Evolutionary conservation across 2,888 invertebrate species (phyloP).

Genomic region (Troglohyphantes excavatus): DNA sequence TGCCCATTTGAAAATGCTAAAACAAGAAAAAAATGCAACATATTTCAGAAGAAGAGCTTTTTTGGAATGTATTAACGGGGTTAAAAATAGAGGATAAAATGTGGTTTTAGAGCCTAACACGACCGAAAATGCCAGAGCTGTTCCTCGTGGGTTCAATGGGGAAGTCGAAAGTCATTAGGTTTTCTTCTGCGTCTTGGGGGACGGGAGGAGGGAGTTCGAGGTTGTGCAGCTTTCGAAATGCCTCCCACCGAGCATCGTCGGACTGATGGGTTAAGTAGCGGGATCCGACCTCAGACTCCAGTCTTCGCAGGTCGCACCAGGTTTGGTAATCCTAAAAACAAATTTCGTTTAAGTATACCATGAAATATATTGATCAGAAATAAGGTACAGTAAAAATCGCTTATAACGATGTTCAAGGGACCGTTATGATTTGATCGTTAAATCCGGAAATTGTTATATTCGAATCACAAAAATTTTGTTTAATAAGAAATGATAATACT

Average conservation of each 20-base stretch:
- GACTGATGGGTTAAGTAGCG: conserved; percentile 95
- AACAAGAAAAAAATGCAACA: conserved; percentile 42
- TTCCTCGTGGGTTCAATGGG: conserved; percentile 56
- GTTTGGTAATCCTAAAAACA: conserved; percentile 90
- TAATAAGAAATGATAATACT: no score
- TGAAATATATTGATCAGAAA: no score
- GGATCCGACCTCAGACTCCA: conserved; percentile 90
- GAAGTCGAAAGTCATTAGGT: conserved; percentile 62
- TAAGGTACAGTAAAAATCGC: no score
- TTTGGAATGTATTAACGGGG: conserved; percentile 63
- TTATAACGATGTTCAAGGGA: no score
- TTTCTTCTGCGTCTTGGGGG: conserved; percentile 71
- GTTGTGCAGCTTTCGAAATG: conserved; percentile 84
- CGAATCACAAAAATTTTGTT: no score
- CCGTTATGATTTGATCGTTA: no score
- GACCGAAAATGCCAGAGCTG: conserved; percentile 66
- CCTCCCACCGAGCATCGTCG: conserved; percentile 94
- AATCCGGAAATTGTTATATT: no score
- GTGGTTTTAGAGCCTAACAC: conserved; percentile 56
- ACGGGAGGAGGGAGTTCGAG: conserved; percentile 80
- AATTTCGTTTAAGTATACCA: no score
- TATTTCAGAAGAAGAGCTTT: not conserved
- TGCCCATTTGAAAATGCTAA: conserved; percentile 33
- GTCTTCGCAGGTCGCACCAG: conserved; percentile 94
- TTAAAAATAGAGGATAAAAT: conserved; percentile 25